Conservation (phyloP, 2,888 invertebrate species). For the Corythucha ciliata region DNA sequence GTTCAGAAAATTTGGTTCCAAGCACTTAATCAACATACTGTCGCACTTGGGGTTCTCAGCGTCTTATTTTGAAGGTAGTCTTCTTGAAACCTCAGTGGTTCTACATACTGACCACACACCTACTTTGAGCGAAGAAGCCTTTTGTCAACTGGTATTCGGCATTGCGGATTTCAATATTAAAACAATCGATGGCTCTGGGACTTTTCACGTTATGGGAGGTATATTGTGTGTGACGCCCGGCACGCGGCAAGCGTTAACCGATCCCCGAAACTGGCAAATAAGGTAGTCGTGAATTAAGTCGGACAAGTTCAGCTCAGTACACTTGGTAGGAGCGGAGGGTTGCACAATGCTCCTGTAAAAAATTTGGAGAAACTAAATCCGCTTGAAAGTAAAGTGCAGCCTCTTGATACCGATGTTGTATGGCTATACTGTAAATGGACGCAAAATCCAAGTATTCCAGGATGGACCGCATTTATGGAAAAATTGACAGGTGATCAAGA, state of each 20-base stretch:
- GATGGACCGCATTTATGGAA: no score
- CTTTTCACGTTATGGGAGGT: slow-evolving; percentile 5
- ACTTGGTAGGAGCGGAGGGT: no score
- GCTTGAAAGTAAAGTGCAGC: no score
- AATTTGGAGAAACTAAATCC: no score
- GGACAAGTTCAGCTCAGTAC: no score
- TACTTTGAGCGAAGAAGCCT: not conserved
- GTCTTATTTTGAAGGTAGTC: slow-evolving; percentile 24
- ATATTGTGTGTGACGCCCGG: not conserved
- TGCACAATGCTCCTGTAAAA: no score
- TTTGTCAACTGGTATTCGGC: not conserved
- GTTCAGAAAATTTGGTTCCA: slow-evolving; percentile 28
- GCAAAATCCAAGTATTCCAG: no score
- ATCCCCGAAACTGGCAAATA: no score
- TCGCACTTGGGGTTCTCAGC: slow-evolving; percentile 22
- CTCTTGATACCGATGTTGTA: no score
- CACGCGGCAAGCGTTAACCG: not conserved
- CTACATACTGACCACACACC: slow-evolving; percentile 21
- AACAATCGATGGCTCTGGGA: not conserved
- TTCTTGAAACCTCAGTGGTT: slow-evolving; percentile 26
- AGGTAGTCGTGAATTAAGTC: no score
- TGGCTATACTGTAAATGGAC: no score
- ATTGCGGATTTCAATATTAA: slow-evolving; percentile 1
- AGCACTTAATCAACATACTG: slow-evolving; percentile 16
- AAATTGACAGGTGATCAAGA: no score